A percentile compares a stretch with the other conserved stretches of the same genome.
Evolutionary conservation across 2,113 vertebrate genomes (phyloP).

Genomic region (Baryphthengus martii): DNA sequence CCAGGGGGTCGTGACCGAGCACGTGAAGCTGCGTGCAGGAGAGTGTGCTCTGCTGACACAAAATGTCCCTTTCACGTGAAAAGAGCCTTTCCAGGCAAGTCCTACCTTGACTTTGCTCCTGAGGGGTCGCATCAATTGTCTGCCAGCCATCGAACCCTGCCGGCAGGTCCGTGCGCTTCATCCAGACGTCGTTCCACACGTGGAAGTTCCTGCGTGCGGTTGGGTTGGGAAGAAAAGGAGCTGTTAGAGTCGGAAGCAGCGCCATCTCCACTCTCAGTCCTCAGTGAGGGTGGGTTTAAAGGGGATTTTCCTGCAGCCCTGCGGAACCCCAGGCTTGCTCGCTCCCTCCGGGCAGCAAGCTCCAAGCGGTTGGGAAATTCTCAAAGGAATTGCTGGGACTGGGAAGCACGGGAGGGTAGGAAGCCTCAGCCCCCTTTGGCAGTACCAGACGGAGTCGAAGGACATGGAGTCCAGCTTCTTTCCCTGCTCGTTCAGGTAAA

Average conservation of each 20-base stretch:
- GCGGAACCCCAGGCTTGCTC: background rate
- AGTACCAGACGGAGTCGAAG: constrained; percentile 67
- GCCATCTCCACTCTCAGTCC: background rate
- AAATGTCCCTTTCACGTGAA: too few relatives aligned
- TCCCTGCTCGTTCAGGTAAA: constrained; percentile 44
- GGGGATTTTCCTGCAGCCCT: background rate
- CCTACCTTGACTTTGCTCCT: constrained; percentile 73
- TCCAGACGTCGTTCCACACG: constrained; percentile 74
- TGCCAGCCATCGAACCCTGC: constrained; percentile 70
- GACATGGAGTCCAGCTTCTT: background rate
- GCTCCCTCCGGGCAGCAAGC: background rate
- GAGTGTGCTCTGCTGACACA: background rate
- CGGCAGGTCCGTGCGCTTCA: constrained; percentile 65
- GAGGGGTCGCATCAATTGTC: constrained; percentile 70
- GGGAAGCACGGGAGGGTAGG: rapidly evolving
- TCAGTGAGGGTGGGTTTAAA: background rate
- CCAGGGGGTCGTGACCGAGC: background rate
- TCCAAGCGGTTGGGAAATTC: background rate
- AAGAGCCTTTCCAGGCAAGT: background rate
- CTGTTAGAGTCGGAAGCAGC: background rate
- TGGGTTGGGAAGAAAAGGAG: background rate
- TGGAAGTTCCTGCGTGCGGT: constrained; percentile 67
- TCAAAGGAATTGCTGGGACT: background rate
- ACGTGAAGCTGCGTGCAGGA: rapidly evolving
- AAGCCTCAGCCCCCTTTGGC: background rate